phyloP scores from a whole-genome alignment of 2,797 vertebrate genomes.

The Rallus crepitans region DNA sequence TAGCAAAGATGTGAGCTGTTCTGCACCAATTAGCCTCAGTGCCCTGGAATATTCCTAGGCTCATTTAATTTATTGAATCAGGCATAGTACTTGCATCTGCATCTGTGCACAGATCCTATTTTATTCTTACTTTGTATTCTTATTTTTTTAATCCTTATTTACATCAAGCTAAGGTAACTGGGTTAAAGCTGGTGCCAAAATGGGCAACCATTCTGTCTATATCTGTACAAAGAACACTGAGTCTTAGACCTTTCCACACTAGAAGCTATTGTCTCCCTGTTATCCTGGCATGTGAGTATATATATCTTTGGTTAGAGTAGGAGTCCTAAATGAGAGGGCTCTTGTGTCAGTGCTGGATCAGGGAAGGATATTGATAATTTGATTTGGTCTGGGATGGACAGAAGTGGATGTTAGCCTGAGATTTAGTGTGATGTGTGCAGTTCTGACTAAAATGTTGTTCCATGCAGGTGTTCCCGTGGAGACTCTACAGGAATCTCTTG shows the following conservation, averaged over 20 bases:
- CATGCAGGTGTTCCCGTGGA: slow-evolving; percentile 85
- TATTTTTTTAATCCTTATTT: neutral
- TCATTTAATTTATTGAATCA: neutral
- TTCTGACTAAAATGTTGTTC: slow-evolving; percentile 43
- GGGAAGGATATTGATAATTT: neutral
- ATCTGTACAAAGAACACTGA: neutral
- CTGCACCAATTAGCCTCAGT: neutral
- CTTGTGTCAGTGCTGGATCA: neutral
- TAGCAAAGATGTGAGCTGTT: neutral
- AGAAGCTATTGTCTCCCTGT: neutral
- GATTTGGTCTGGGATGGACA: neutral
- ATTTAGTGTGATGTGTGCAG: neutral
- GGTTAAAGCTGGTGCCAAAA: neutral
- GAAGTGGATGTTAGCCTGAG: neutral
- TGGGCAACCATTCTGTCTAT: neutral
- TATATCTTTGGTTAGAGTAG: neutral
- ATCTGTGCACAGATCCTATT: neutral
- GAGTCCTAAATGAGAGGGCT: neutral
- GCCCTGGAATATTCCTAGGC: neutral
- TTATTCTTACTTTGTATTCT: neutral
- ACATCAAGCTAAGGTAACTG: neutral
- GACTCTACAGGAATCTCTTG: slow-evolving; percentile 85
- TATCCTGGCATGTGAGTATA: neutral
- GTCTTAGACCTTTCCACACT: neutral
- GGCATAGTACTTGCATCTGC: neutral